Evolutionary conservation across 2,797 vertebrate species (phyloP), one percentile per base, ranked within the genome.

Genomic region (Antennarius maculatus): DNA sequence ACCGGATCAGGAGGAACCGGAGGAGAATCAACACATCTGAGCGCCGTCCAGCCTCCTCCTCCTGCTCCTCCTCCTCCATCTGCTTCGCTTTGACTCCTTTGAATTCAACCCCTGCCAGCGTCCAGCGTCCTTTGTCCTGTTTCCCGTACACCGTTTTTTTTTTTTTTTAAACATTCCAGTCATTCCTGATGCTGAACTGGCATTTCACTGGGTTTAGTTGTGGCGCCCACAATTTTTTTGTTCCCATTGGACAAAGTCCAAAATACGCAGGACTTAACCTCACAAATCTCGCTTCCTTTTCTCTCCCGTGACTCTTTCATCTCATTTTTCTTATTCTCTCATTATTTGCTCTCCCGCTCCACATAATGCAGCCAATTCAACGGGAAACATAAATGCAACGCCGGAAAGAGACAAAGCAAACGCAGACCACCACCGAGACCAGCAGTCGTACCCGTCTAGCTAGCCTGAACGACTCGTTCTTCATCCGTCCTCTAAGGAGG

Each of bases 141-240:
- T 49, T 41, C 41, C 15, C 62, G 31, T 1, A 11, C 15, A 56
- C 59, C 3, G 8, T 2, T 59, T 74, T 74, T 71, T 74, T 74
- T 71, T 54, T 37, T 16, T 16, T 14, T 17, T 7, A 6, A 43
- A 63, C 80, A 82, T 89, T 89, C 80, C 86, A 62, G 28, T 75
- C 83, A 69, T 87, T 88, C 85, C 63, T 80, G 64, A 75, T 69
- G 47, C 14, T 3, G 2, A 13, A 13, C 31, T 27, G 4, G 34
- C 37, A 23, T 77, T 63, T 73, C 77, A 29, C 34, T 23, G 48
- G 53, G 60, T 84, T 80, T 47, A 52, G 48, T 76, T 70, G 63
- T 66, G 64, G 63, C 60, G 71, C 63, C 66, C 1, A 13, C 5
- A 16, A 49, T 54, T 58, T 56, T 27, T 64, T 47, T 27, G 48